Evolutionary conservation across 2,888 invertebrate genomes (phyloP).

Genomic region (Macrosoma leucophasiata): DNA sequence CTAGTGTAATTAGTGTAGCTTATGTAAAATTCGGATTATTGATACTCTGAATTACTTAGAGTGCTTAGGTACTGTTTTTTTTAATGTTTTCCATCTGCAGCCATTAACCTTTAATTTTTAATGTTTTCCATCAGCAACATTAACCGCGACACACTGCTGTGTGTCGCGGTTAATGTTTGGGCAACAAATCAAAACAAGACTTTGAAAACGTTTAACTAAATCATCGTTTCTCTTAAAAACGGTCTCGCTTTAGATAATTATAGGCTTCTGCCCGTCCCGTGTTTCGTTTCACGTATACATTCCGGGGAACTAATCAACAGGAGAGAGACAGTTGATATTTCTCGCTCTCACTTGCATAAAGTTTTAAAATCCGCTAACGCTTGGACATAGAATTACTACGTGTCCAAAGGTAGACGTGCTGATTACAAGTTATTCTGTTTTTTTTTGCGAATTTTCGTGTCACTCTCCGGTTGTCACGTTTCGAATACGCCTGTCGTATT

Average conservation of each 20-base stretch:
- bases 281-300: conserved; percentile 41
- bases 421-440: conserved; percentile 8
- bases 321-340: conserved; percentile 25
- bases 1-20: no score
- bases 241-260: conserved; percentile 69
- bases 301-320: conserved; percentile 53
- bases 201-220: conserved; percentile 70
- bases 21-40: no score
- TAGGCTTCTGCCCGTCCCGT: conserved; percentile 48
- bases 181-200: conserved; percentile 67
- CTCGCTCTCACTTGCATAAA: conserved; percentile 14
- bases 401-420: conserved; percentile 10
- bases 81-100: no score
- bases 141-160: no score
- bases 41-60: no score
- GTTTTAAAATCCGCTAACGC: conserved; percentile 5
- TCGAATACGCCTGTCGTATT: no score
- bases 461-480: no score
- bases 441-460: conserved; percentile 4
- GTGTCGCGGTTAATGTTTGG: conserved; percentile 45
- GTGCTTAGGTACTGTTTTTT: no score
- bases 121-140: no score
- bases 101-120: no score
- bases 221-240: conserved; percentile 65
- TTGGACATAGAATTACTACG: conserved; percentile 17